Base-by-base conservation (phyloP, 2,113 vertebrate genomes). In the Speoplatyrhinus poulsoni region DNA sequence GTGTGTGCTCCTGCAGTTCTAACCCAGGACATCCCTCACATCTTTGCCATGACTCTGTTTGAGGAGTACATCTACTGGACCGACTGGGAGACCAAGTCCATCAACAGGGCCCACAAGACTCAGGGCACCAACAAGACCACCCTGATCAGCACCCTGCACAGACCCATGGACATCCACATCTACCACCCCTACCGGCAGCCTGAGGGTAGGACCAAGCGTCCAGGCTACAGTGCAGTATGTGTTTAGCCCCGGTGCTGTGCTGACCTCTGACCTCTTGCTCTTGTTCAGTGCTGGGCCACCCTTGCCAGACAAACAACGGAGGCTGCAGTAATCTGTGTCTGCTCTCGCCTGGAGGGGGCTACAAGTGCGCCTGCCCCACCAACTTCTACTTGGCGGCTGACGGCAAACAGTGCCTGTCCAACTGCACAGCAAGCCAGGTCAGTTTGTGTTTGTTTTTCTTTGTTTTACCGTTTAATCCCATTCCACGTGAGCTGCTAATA, bases 21-120 rank as follows among this genome's bases (percentile, higher is more conserved):
- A 73, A 92, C 91, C 76, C 94, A 98, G 89, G 96, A 98, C 72
- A 96, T 98, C 82, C 96, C 95, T 0, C 96, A 97, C 88, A 97
- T 99, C 88, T 97, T 97, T 0, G 96, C 96, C 0, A 93, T 99
- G 90, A 96, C 96, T 15, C 91, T 99, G 79, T 99, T 99, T 46
- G 98, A 99, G 86, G 97, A 99, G 82, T 97, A 94, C 68, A 95
- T 99, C 70, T 99, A 99, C 90, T 99, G 98, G 98, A 99, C 96
- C 0, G 96, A 99, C 87, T 97, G 96, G 95, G 97, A 99, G 87
- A 97, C 96, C 11, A 98, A 98, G 79, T 96, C 97, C 15, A 97
- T 99, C 88, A 98, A 96, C 89, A 85, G 96, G 33, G 95, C 95
- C 9, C 97, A 98, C 84, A 99, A 98, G 88, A 97, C 95, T 0